A percentile compares a stretch with the other conserved stretches of the same genome.
phyloP scores from a whole-genome alignment of 92 coral and sea anemone species.

The Micromussa lordhowensis region DNA sequence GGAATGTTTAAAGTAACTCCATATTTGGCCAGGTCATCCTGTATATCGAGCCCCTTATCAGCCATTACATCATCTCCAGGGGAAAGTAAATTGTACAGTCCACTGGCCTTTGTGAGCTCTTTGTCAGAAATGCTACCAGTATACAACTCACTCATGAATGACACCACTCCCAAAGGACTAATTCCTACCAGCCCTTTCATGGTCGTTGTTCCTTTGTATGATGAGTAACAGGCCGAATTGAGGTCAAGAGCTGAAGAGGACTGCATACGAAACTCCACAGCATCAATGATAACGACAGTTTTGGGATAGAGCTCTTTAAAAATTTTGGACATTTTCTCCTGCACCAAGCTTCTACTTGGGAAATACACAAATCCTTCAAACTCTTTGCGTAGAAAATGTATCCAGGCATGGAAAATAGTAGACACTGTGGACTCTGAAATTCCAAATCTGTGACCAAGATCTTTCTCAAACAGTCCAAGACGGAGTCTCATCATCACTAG shows the following conservation, averaged over 20 bases:
- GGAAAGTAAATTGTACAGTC: conserved; percentile 21
- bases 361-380: conserved; percentile 49
- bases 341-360: conserved; percentile 61
- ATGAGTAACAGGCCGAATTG: conserved; percentile 74
- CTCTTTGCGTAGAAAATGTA: conserved; percentile 53
- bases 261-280: conserved; percentile 69
- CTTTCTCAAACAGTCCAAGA: too few relatives aligned
- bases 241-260: conserved; percentile 66
- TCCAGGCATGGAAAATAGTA: conserved; percentile 62
- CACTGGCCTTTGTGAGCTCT: conserved; percentile 42
- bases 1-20: too few relatives aligned
- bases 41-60: too few relatives aligned
- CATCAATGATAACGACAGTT: conserved; percentile 59
- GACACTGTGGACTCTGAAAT: too few relatives aligned
- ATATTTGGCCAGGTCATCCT: too few relatives aligned
- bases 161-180: conserved; percentile 66
- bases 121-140: conserved; percentile 69
- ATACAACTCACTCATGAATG: conserved; percentile 56
- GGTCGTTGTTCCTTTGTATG: conserved; percentile 73
- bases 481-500: too few relatives aligned
- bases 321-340: conserved; percentile 57
- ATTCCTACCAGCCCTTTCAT: conserved; percentile 69
- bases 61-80: conserved; percentile 61
- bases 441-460: too few relatives aligned
- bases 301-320: conserved; percentile 61